Percentiles rank a stretch among this genome's conserved stretches.
Conservation (phyloP, 2,113 vertebrate genomes). For the Nerophis ophidion region DNA sequence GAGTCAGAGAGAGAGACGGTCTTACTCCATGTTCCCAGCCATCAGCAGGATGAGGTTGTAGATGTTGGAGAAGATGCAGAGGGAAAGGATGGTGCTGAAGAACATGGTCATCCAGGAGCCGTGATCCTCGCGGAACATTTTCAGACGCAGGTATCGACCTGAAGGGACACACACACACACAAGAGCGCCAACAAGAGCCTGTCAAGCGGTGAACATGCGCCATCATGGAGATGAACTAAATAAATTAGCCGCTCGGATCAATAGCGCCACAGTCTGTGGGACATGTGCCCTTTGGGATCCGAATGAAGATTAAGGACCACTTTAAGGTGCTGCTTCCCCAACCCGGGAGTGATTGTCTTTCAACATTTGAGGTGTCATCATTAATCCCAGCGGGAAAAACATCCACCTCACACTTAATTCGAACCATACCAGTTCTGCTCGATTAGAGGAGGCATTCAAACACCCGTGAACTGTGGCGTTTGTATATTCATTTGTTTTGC, state of each 20-base stretch:
- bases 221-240: conserved; percentile 40
- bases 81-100: conserved; percentile 95
- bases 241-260: conserved; percentile 40
- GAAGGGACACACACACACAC: conserved; percentile 54
- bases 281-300: conserved; percentile 30
- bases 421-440: conserved; percentile 19
- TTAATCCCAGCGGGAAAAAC: conserved; percentile 1
- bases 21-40: conserved; percentile 91
- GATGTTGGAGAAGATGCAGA: conserved; percentile 98
- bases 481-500: conserved; percentile 4
- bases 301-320: conserved; percentile 49
- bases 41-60: conserved; percentile 93
- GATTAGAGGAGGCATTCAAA: conserved; percentile 47
- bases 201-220: conserved; percentile 21
- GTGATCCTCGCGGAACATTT: conserved; percentile 97
- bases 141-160: conserved; percentile 93
- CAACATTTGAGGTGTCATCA: background rate
- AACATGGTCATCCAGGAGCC: conserved; percentile 99
- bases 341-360: conserved; percentile 16
- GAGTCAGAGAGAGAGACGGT: conserved; percentile 23
- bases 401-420: conserved; percentile 10
- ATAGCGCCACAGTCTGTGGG: conserved; percentile 30
- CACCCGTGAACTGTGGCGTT: conserved; percentile 44
- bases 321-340: conserved; percentile 25
- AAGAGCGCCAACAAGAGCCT: conserved; percentile 27